phyloP scores from a whole-genome alignment of 2,113 vertebrate species.

The Catharus fuscescens region DNA sequence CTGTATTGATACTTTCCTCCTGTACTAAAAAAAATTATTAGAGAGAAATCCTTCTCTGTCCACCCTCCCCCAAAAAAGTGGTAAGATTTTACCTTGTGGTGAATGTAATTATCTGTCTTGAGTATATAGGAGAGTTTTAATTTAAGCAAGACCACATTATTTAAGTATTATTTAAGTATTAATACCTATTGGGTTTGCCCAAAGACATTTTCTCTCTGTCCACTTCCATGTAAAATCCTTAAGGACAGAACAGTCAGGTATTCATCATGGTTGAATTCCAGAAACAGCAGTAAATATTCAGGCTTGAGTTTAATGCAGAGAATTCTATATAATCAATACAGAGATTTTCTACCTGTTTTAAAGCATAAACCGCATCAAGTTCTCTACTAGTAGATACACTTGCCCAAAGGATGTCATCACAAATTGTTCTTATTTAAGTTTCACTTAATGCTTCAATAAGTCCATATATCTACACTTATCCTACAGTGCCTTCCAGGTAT shows the following conservation, averaged over 20 bases:
- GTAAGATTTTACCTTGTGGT: background rate
- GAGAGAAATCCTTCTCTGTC: background rate
- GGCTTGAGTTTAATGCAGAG: background rate
- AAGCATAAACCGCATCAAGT: background rate
- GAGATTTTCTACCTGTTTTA: background rate
- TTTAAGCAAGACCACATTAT: background rate
- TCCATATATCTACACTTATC: background rate
- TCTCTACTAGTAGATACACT: background rate
- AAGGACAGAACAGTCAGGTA: background rate
- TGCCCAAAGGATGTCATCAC: background rate
- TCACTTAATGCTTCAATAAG: background rate
- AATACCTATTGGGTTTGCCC: background rate
- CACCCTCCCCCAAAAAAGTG: fast-evolving
- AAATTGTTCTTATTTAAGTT: background rate
- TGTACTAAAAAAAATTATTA: background rate
- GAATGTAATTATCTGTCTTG: background rate
- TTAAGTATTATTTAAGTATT: background rate
- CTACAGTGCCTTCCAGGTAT: background rate
- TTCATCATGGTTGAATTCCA: background rate
- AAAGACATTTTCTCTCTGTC: background rate
- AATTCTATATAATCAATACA: background rate
- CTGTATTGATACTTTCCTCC: background rate
- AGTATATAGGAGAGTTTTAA: background rate
- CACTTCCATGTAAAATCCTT: background rate
- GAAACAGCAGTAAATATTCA: background rate